Evolutionary conservation across 2,113 vertebrate genomes (phyloP).

Genomic region (human): GRCh38 chr2:79018501-79019000

Average conservation of each 20-base stretch:
- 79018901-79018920: background rate
- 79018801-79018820: background rate
- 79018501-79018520: conserved; percentile 70
- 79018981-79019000: conserved; percentile 5
- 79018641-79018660: conserved; percentile 29
- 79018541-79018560: conserved; percentile 66
- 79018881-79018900: background rate
- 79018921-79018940: background rate
- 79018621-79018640: conserved; percentile 42
- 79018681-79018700: background rate
- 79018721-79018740: background rate
- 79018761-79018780: background rate
- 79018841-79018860: background rate
- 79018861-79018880: background rate
- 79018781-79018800: background rate
- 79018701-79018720: background rate
- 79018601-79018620: conserved; percentile 32
- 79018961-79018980: background rate
- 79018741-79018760: background rate
- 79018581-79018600: conserved; percentile 52
- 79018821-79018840: background rate
- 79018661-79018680: background rate
- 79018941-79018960: background rate
- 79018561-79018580: conserved; percentile 71
- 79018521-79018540: conserved; percentile 75